Conservation (phyloP, 1,140 invertebrate genomes). For the Caenorhabditis brenneri region DNA sequence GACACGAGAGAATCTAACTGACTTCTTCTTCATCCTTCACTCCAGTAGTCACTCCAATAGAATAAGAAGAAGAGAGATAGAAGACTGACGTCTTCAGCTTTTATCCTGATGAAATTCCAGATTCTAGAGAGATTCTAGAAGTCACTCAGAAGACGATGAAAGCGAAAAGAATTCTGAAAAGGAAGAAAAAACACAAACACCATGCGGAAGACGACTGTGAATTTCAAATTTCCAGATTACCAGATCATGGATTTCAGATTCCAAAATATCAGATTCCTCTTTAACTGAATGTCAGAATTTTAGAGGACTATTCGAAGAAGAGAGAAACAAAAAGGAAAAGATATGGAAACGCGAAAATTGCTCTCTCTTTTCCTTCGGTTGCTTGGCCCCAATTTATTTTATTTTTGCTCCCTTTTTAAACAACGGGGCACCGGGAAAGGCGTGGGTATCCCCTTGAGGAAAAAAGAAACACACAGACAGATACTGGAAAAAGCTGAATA, state of each 20-base stretch:
- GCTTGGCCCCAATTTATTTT: slow-evolving; percentile 21
- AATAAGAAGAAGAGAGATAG: background rate
- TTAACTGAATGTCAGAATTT: background rate
- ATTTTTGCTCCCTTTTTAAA: slow-evolving; percentile 18
- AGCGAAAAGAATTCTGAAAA: background rate
- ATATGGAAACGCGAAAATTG: slow-evolving; percentile 21
- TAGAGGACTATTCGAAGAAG: background rate
- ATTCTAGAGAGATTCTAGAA: background rate
- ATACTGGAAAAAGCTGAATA: background rate
- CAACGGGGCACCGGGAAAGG: background rate
- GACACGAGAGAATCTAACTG: background rate
- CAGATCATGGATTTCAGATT: background rate
- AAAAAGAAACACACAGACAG: background rate
- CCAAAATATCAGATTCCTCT: background rate
- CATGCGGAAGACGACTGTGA: slow-evolving; percentile 16
- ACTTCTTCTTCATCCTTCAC: background rate
- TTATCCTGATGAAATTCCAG: slow-evolving; percentile 39
- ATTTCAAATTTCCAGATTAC: background rate
- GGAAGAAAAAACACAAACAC: background rate
- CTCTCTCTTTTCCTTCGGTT: background rate
- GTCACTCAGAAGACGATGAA: background rate
- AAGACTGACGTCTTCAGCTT: slow-evolving; percentile 36
- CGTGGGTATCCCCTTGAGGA: slow-evolving; percentile 2
- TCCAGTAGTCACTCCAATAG: background rate
- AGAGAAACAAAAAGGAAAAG: background rate